Percentiles rank a stretch among this genome's conserved stretches.
phyloP scores from a whole-genome alignment of 2,113 vertebrate species.

The Indri indri region DNA sequence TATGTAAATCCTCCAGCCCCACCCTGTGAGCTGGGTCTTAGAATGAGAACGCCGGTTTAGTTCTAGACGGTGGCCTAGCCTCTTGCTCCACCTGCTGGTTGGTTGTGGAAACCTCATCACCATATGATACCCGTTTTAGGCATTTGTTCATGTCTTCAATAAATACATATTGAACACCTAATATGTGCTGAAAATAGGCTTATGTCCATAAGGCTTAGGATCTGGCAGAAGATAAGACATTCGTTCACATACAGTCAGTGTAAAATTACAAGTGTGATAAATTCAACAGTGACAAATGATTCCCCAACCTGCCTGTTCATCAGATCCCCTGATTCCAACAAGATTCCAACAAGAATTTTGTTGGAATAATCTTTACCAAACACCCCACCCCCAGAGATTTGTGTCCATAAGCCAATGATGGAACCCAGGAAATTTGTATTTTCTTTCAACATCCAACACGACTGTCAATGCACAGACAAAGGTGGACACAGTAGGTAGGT shows the following conservation, averaged over 20 bases:
- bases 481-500: background rate
- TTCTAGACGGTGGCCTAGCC: background rate
- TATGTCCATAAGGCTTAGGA: background rate
- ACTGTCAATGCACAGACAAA: background rate
- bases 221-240: background rate
- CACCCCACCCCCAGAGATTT: background rate
- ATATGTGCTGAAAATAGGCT: background rate
- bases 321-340: background rate
- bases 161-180: background rate
- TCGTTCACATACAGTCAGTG: background rate
- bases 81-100: conserved; percentile 62
- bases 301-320: background rate
- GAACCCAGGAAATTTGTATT: background rate
- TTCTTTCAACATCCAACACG: background rate
- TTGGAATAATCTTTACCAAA: background rate
- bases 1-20: background rate
- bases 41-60: fast-evolving
- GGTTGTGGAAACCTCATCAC: background rate
- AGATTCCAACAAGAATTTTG: background rate
- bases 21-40: background rate
- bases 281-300: background rate
- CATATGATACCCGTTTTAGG: background rate
- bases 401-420: background rate
- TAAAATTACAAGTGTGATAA: background rate
- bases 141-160: background rate